These are phyloP conservation scores for Pachycephus smyrnensis DNA, from an alignment of 2,888 invertebrate species.

Conservation along the genomic window DNA sequence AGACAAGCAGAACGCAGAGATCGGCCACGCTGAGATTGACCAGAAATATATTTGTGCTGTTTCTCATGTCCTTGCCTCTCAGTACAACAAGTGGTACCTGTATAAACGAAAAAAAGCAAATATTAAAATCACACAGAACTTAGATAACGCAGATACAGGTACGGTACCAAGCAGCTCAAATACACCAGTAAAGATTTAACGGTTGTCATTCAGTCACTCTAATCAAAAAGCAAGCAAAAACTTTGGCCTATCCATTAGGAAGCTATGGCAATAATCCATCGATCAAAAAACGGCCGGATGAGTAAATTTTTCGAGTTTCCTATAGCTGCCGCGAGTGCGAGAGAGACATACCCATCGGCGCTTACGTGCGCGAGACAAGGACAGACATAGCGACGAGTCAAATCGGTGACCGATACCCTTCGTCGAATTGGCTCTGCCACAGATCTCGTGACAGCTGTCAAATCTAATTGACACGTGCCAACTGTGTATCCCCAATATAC, in stretches of 20 bases:
- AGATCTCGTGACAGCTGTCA: background rate
- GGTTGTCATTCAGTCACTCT: background rate
- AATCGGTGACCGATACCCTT: background rate
- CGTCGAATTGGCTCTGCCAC: background rate
- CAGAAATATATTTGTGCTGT: conserved; percentile 94
- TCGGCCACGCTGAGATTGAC: conserved; percentile 95
- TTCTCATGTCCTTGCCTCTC: conserved; percentile 93
- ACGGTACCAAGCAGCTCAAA: background rate
- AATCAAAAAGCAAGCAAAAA: background rate
- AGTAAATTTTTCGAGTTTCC: background rate
- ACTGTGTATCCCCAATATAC: background rate
- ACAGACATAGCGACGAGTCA: background rate
- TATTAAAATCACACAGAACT: background rate
- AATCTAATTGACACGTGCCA: background rate
- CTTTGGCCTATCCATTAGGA: background rate
- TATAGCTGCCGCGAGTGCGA: background rate
- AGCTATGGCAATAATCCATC: background rate
- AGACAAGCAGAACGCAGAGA: conserved; percentile 89
- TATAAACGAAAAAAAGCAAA: background rate
- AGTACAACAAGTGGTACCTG: conserved; percentile 87
- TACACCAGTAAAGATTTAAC: background rate
- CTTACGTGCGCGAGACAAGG: background rate
- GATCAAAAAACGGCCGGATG: background rate
- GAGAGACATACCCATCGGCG: background rate
- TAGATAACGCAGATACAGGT: background rate